phyloP scores from a whole-genome alignment of 1,140 invertebrate species.

The Drosophila gunungcola region DNA sequence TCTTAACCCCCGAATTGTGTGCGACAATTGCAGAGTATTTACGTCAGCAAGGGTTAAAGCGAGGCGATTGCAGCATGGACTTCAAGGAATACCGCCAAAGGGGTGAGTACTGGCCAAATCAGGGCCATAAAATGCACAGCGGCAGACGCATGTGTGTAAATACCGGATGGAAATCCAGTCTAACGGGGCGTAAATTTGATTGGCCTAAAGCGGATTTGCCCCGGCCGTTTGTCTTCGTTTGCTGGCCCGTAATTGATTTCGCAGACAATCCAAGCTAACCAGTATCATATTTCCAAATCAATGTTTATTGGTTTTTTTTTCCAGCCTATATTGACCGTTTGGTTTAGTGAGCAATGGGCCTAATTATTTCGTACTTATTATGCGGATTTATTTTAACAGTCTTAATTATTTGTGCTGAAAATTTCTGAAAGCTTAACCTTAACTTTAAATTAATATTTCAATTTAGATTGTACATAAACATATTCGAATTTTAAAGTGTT shows the following conservation, averaged over 20 bases:
- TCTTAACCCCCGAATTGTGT: conserved; percentile 24
- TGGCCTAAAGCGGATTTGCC: conserved; percentile 38
- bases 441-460: too few relatives aligned
- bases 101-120: conserved; percentile 58
- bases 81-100: conserved; percentile 79
- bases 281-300: conserved; percentile 11
- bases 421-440: too few relatives aligned
- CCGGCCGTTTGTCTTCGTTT: conserved; percentile 45
- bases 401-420: too few relatives aligned
- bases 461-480: too few relatives aligned
- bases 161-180: conserved; percentile 36
- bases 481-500: too few relatives aligned
- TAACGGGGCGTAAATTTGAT: conserved; percentile 42
- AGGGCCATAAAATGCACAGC: conserved; percentile 64
- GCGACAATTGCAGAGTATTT: conserved; percentile 38
- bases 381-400: too few relatives aligned
- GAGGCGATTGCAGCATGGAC: conserved; percentile 60
- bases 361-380: not conserved
- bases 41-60: conserved; percentile 32
- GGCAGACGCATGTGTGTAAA: conserved; percentile 23
- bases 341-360: too few relatives aligned
- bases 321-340: not conserved
- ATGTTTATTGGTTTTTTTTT: not conserved
- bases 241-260: conserved; percentile 29
- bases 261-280: not conserved